phyloP scores from a whole-genome alignment of 2,888 invertebrate species.

The Mythimna albipuncta region DNA sequence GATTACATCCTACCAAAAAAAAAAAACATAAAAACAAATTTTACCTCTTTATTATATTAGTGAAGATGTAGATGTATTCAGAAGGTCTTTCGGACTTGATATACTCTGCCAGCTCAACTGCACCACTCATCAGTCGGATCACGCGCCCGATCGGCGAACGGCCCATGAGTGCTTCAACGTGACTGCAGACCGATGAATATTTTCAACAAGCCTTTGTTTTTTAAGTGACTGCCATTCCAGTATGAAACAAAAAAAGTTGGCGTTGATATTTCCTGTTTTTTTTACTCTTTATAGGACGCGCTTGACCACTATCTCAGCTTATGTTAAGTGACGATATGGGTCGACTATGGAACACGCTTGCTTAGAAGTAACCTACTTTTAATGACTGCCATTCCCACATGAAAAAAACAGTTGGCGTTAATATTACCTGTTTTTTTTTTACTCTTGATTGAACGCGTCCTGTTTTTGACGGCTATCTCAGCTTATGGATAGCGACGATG shows the following conservation, averaged over 20 bases:
- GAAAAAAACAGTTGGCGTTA: constrained; percentile 14
- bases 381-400: constrained; percentile 38
- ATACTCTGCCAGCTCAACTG: constrained; percentile 9
- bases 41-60: too few species aligned
- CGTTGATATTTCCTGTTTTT: constrained; percentile 6
- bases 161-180: constrained; percentile 77
- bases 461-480: too few species aligned
- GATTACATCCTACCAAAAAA: too few species aligned
- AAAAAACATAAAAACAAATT: too few species aligned
- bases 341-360: too few species aligned
- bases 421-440: constrained; percentile 6
- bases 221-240: constrained; percentile 52
- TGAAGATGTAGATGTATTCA: too few species aligned
- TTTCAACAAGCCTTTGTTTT: constrained; percentile 72
- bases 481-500: too few species aligned
- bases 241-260: constrained; percentile 28
- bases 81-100: constrained; percentile 27
- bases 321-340: too few species aligned
- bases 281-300: too few species aligned
- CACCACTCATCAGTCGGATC: constrained; percentile 69
- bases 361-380: too few species aligned
- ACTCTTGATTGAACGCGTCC: too few species aligned
- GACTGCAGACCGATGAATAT: constrained; percentile 73
- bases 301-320: too few species aligned
- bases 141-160: constrained; percentile 75